Evolutionary conservation across 2,113 vertebrate species (phyloP).

Genomic region (Rhodinocichla rosea): DNA sequence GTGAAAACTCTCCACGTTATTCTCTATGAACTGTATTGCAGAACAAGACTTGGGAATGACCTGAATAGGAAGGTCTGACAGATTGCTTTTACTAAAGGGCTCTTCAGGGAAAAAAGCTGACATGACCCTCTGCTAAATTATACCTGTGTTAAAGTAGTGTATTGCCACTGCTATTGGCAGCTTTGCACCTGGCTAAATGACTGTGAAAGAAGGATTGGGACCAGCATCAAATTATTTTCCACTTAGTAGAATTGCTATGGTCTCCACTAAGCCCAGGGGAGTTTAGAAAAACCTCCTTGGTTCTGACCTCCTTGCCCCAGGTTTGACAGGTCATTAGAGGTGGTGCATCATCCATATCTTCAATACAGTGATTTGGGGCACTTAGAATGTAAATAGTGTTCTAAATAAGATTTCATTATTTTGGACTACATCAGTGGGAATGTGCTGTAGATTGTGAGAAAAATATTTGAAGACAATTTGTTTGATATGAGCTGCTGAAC

Average conservation of each 20-base stretch:
- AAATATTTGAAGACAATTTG: not conserved
- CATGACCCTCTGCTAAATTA: not conserved
- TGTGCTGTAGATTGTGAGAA: not conserved
- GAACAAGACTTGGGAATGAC: not conserved
- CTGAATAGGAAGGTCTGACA: slow-evolving; percentile 9
- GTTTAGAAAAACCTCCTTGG: not conserved
- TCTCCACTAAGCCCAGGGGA: not conserved
- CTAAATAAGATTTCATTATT: not conserved
- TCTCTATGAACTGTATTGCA: not conserved
- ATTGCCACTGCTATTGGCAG: not conserved
- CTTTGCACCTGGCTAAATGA: not conserved
- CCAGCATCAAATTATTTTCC: not conserved
- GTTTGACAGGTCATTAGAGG: not conserved
- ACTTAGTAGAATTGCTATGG: not conserved
- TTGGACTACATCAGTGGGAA: not conserved
- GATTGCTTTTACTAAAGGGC: slow-evolving; percentile 1
- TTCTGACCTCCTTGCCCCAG: not conserved
- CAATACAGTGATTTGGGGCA: not conserved
- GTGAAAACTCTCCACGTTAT: not conserved
- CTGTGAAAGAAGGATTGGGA: not conserved
- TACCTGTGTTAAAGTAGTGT: not conserved
- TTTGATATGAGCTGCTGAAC: not conserved
- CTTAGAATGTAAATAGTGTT: not conserved
- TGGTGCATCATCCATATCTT: not conserved
- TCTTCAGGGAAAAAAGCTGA: slow-evolving; percentile 8